Evolutionary conservation across 2,113 vertebrate species (phyloP), one percentile per base, ranked within the genome.

Genomic region (Tragulus kanchil): DNA sequence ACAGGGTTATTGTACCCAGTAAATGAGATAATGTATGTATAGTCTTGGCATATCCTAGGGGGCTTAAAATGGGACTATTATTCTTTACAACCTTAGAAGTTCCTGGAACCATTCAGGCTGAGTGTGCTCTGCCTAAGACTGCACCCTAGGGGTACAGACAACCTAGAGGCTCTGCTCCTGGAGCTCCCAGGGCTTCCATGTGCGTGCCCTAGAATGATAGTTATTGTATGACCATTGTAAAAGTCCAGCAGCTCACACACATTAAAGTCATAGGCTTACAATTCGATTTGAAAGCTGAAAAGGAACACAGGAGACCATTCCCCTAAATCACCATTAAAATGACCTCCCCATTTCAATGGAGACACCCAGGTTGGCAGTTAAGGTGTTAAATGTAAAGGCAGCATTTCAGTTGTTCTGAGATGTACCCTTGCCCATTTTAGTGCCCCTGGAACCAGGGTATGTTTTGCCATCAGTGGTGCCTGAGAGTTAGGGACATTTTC

Each of bases 241-340:
- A 65, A 25, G 7, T 23, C 23, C 54, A 84, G 3, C 23, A 87
- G 65, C 15, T 36, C 52, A 45, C 10, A 23, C n/a, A 26, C 50
- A 28, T 65, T 85, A 28, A 67, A 84, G 56, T 73, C 36, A 71
- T 36, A 92, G 56, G 23, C 21, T 90, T 42, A 36, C 50, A 56
- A 3, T 73, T 59, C 21, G 58, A 92, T 84, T 31, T 87, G 36
- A 90, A 12, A 91, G 23, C 28, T 6, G 12, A 48, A 90, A 67
- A 87, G 23, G 21, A 86, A 26, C 21, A 85, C 26, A 9, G 54
- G 52, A 54, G 59, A 64, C 71, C 50, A 1, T 67, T 61, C 26
- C n/a, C 9, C 94, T 88, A 85, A 81, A 85, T 61, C 7, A 21
- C 5, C 28, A 50, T 95, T 85, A 88, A 95, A 71, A 67, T 75